phyloP scores from a whole-genome alignment of 2,888 invertebrate species.

The Choreutis nemorana region DNA sequence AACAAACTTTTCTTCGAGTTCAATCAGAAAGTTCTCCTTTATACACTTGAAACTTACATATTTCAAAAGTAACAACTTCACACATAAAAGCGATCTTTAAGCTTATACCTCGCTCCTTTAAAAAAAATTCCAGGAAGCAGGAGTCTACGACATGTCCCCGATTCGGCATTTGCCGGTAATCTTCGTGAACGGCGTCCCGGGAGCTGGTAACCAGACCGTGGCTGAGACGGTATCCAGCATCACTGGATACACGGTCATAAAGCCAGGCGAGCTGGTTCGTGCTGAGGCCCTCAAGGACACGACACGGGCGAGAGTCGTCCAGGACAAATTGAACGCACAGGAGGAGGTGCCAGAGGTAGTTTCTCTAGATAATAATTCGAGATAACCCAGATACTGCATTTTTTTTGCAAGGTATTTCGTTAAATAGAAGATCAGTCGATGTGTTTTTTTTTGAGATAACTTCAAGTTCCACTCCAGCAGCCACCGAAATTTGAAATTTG shows the following conservation, averaged over 20 bases:
- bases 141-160: slow-evolving; percentile 50
- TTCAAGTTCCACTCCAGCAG: too few relatives aligned
- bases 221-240: slow-evolving; percentile 51
- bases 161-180: slow-evolving; percentile 52
- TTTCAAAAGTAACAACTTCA: too few relatives aligned
- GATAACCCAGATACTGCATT: too few relatives aligned
- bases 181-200: slow-evolving; percentile 59
- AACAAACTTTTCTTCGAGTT: too few relatives aligned
- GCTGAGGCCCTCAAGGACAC: slow-evolving; percentile 54
- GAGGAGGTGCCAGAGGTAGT: slow-evolving; percentile 57
- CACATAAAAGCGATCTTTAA: too few relatives aligned
- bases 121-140: slow-evolving; percentile 23
- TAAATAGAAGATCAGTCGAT: too few relatives aligned
- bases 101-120: not conserved
- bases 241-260: slow-evolving; percentile 53
- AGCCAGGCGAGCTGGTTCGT: slow-evolving; percentile 54
- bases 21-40: not conserved
- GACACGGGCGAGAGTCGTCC: slow-evolving; percentile 51
- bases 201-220: slow-evolving; percentile 57
- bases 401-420: too few relatives aligned
- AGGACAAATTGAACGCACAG: slow-evolving; percentile 45
- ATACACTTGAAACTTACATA: too few relatives aligned
- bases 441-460: too few relatives aligned
- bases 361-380: too few relatives aligned
- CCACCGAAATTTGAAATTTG: too few relatives aligned